These are phyloP conservation scores for Crotalus horridus DNA, from an alignment of 2,113 vertebrate species.

Conservation along the genomic window DNA sequence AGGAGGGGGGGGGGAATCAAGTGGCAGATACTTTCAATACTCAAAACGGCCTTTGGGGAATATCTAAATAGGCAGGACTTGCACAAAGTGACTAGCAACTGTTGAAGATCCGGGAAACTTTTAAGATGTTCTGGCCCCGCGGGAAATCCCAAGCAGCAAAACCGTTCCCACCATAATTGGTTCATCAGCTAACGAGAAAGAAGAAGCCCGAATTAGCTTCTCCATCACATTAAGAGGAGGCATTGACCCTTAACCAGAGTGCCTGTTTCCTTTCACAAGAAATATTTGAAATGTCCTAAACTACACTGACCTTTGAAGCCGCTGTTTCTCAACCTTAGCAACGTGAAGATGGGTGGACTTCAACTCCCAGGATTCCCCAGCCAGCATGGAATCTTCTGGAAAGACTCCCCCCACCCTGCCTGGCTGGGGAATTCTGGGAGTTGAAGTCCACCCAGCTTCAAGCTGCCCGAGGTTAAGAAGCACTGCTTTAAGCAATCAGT, in stretches of 20 bases:
- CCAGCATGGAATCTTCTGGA: not conserved
- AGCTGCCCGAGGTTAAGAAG: not conserved
- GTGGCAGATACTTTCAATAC: not conserved
- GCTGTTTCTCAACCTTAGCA: not conserved
- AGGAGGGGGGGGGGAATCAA: not conserved
- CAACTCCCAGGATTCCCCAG: not conserved
- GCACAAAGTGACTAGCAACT: not conserved
- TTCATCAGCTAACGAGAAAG: not conserved
- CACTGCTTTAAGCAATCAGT: not conserved
- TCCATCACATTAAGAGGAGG: not conserved
- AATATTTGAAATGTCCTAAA: not conserved
- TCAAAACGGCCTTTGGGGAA: not conserved
- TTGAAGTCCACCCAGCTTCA: not conserved
- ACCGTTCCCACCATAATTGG: not conserved
- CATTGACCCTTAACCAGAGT: not conserved
- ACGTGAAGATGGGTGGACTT: not conserved
- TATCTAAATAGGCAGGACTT: not conserved
- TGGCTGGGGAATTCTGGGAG: not conserved
- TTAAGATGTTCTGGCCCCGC: not conserved
- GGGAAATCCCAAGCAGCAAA: not conserved
- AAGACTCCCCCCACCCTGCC: no score
- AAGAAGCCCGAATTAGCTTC: not conserved
- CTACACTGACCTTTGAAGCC: not conserved
- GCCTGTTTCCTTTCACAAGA: not conserved
- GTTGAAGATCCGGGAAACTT: not conserved